Base-by-base conservation (phyloP, 2,113 vertebrate genomes). In the Pimephales promelas region DNA sequence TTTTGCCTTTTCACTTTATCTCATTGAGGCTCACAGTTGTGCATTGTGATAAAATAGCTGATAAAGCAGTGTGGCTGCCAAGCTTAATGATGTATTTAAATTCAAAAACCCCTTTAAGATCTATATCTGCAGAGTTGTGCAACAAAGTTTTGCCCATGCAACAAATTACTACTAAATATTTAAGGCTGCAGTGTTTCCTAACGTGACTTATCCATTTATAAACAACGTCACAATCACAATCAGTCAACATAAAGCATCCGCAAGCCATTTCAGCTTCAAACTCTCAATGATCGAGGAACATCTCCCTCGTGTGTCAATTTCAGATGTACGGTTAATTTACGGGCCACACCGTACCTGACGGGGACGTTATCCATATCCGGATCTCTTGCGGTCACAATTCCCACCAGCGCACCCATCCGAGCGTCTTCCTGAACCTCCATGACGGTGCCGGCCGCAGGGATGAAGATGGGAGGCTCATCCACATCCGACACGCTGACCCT, bases 361-460 rank as follows among this genome's bases (percentile, higher is more conserved):
- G 96, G 96, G 81, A 94, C 96, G 84, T 96, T 96, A 0, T 95
- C 96, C 72, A 93, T 92, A 88, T 99, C 98, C 0, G 98, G 98
- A 92, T 99, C 98, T 78, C 92, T 94, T n/a, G 97, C 98, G 0
- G 95, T 96, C 90, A 99, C 95, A 13, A 94, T 88, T 20, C 97
- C 97, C 86, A 99, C 96, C 9, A 97, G 79, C 0, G 96, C 95
- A 73, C 98, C 97, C 14, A 98, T 87, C 4, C 93, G 94, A 1
- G 95, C 96, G 0, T 99, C 97, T 88, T 99, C 98, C 89, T 96
- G 96, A 81, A 99, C 98, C 88, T 99, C 97, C 95, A 99, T 94
- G 85, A 95, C 88, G 40, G 95, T 86, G n/a, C 95, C 95, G 1
- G 87, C 86, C 1, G 92, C 91, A 22, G 96, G 95, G 20, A 86